phyloP scores from a whole-genome alignment of 2,888 invertebrate genomes.

The Craniophora ligustri region DNA sequence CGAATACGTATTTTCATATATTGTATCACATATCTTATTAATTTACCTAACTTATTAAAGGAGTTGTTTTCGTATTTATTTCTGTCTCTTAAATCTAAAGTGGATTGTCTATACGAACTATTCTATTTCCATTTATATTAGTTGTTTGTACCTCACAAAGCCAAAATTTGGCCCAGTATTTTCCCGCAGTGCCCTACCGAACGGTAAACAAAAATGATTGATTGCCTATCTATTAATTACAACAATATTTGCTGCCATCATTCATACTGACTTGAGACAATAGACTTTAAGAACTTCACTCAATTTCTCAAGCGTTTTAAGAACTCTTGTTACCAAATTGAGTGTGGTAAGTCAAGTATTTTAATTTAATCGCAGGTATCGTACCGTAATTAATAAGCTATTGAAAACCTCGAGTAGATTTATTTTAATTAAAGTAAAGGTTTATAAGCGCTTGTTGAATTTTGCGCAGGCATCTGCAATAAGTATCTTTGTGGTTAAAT shows the following conservation, averaged over 20 bases:
- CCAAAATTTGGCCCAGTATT: slow-evolving; percentile 21
- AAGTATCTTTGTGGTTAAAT: not conserved
- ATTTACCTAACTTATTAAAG: no score
- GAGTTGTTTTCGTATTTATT: no score
- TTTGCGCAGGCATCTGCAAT: slow-evolving; percentile 2
- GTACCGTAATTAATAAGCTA: slow-evolving; percentile 22
- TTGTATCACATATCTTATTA: no score
- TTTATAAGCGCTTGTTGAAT: slow-evolving; percentile 3
- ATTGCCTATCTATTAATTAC: slow-evolving; percentile 72
- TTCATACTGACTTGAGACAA: slow-evolving; percentile 59
- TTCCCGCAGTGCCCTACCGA: slow-evolving; percentile 20
- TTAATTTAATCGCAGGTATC: slow-evolving; percentile 66
- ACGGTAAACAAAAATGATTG: slow-evolving; percentile 73
- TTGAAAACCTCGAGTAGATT: slow-evolving; percentile 32
- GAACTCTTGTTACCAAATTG: slow-evolving; percentile 44
- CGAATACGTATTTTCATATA: no score
- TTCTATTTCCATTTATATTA: not conserved
- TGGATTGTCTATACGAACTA: not conserved
- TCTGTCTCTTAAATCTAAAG: not conserved
- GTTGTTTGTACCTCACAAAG: slow-evolving; percentile 27
- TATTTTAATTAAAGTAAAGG: slow-evolving; percentile 27
- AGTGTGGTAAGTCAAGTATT: slow-evolving; percentile 64
- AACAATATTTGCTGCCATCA: slow-evolving; percentile 74
- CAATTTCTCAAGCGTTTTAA: slow-evolving; percentile 42
- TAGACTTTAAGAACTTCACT: slow-evolving; percentile 51